Evolutionary conservation across 1,140 invertebrate genomes (phyloP).

Genomic region (Eupristina koningsbergeri): DNA sequence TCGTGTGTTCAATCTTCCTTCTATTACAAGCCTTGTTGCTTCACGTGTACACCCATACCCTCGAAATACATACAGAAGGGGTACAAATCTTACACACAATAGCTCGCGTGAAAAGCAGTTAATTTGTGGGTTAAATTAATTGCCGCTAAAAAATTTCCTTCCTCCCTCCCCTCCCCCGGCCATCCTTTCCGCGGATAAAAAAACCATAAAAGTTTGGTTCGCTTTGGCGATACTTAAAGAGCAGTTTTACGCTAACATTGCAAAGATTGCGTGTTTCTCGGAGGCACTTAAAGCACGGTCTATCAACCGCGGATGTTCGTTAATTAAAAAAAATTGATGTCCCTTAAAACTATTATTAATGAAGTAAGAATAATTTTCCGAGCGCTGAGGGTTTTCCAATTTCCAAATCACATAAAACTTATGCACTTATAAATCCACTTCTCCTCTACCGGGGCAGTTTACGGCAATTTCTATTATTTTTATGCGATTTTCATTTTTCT

Average conservation of each 20-base stretch:
- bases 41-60: background rate
- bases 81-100: conserved; percentile 24
- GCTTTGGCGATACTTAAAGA: conserved; percentile 27
- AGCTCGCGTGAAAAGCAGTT: conserved; percentile 32
- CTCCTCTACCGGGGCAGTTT: no score
- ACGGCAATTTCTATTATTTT: no score
- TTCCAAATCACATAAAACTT: background rate
- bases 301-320: conserved; percentile 6
- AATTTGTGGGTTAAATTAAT: conserved; percentile 53
- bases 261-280: conserved; percentile 39
- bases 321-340: background rate
- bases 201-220: background rate
- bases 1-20: conserved; percentile 15
- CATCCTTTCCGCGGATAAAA: background rate
- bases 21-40: background rate
- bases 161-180: background rate
- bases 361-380: conserved; percentile 7
- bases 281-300: conserved; percentile 13
- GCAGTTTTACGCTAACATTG: conserved; percentile 30
- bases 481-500: no score
- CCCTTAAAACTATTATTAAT: background rate
- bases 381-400: background rate
- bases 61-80: background rate
- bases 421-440: no score
- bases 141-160: conserved; percentile 43